Evolutionary conservation across 2,888 invertebrate species (phyloP).

Genomic region (Rhamphomyia laevipes): DNA sequence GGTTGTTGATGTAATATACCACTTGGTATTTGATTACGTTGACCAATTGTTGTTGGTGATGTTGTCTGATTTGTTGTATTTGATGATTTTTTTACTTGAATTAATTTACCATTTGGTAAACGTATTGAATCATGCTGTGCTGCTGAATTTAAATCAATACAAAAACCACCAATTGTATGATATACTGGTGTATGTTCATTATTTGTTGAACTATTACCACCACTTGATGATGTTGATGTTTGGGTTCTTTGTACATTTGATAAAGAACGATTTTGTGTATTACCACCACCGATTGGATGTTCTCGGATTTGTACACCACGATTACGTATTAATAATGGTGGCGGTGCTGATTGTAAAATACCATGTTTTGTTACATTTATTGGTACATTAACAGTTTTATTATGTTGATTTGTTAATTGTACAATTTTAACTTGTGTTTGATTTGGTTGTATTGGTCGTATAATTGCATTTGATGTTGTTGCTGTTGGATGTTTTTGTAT

Average conservation of each 20-base stretch:
- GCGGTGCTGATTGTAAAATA: conserved; percentile 17
- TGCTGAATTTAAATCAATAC: conserved; percentile 37
- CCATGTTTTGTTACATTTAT: conserved; percentile 8
- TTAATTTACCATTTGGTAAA: conserved; percentile 36
- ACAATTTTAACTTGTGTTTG: not conserved
- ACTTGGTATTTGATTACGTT: conserved; percentile 7
- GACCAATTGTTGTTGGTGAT: conserved; percentile 8
- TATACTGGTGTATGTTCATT: conserved; percentile 29
- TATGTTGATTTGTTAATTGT: not conserved
- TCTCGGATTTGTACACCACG: conserved; percentile 27
- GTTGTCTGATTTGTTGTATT: conserved; percentile 12
- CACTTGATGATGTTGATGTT: conserved; percentile 7
- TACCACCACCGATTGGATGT: conserved; percentile 12
- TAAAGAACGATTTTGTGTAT: conserved; percentile 17
- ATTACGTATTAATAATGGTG: conserved; percentile 30
- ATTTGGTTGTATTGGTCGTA: not conserved
- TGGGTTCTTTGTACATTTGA: conserved; percentile 25
- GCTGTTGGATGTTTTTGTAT: conserved; percentile 2
- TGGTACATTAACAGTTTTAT: not conserved
- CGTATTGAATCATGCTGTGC: conserved; percentile 37
- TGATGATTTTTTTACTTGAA: conserved; percentile 29
- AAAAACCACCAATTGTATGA: conserved; percentile 36
- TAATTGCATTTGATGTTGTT: not conserved
- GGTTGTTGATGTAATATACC: conserved; percentile 8
- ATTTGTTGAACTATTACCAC: conserved; percentile 11